phyloP scores from a whole-genome alignment of 2,888 invertebrate genomes.

The Temnothorax ravouxi region DNA sequence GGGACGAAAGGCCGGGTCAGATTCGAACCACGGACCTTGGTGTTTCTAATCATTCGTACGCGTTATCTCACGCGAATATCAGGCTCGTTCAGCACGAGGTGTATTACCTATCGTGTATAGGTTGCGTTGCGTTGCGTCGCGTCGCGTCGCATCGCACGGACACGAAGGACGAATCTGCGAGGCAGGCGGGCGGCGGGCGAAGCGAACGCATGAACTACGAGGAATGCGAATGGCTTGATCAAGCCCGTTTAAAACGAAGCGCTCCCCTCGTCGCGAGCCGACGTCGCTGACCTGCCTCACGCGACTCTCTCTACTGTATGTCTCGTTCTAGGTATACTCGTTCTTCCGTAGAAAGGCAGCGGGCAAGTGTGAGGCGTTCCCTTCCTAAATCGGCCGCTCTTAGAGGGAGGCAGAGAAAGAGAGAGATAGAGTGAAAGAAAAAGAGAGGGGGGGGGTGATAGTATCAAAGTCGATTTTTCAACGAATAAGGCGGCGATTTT shows the following conservation, averaged over 20 bases:
- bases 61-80: conserved; percentile 16
- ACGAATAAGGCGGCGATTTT: background rate
- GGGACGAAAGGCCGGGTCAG: too few species aligned
- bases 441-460: background rate
- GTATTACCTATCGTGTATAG: background rate
- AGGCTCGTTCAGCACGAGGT: background rate
- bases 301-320: conserved; percentile 66
- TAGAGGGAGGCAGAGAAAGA: conserved; percentile 53
- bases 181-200: conserved; percentile 39
- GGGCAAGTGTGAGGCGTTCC: conserved; percentile 40
- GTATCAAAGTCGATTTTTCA: conserved; percentile 25
- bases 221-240: conserved; percentile 59
- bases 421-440: conserved; percentile 52
- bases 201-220: conserved; percentile 44
- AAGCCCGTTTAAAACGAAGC: conserved; percentile 72
- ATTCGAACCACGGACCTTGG: too few species aligned
- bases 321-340: conserved; percentile 56
- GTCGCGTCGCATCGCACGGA: conserved; percentile 14
- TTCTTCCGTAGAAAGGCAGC: conserved; percentile 60
- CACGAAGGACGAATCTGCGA: conserved; percentile 56
- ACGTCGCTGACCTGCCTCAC: conserved; percentile 78
- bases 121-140: background rate
- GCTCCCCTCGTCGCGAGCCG: conserved; percentile 65
- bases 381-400: conserved; percentile 67
- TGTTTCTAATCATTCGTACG: too few species aligned